A percentile compares a stretch with the other conserved stretches of the same genome.
Conservation (phyloP, 2,797 vertebrate genomes). For the Chanos chanos region DNA sequence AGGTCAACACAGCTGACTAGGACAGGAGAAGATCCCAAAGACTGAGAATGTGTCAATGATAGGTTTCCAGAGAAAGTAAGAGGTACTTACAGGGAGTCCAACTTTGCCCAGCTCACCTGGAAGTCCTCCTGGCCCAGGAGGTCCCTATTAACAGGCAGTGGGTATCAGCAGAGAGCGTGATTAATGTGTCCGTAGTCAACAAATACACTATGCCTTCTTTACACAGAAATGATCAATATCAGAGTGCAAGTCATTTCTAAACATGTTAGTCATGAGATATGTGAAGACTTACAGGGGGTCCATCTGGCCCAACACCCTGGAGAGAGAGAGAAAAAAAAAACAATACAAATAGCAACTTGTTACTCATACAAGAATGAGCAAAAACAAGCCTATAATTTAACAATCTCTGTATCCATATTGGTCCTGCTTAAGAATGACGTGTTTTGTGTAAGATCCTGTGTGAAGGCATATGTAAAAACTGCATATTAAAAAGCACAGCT, state of each 20-base stretch:
- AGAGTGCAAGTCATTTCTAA: background rate
- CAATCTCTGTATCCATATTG: too few species aligned
- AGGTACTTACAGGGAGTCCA: slow-evolving; percentile 84
- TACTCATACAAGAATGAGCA: too few species aligned
- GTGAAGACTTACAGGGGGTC: slow-evolving; percentile 80
- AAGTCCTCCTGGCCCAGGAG: slow-evolving; percentile 86
- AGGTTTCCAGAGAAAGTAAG: background rate
- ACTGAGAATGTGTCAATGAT: background rate
- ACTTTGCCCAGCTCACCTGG: slow-evolving; percentile 83
- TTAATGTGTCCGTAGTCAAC: background rate
- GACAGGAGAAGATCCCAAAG: too few species aligned
- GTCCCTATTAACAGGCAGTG: slow-evolving; percentile 73
- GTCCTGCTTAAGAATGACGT: too few species aligned
- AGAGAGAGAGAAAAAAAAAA: slow-evolving; percentile 42
- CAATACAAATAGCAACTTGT: slow-evolving; percentile 21
- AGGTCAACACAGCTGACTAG: too few species aligned
- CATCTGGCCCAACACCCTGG: slow-evolving; percentile 88
- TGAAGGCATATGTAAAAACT: too few species aligned
- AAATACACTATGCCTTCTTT: background rate
- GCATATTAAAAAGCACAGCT: background rate
- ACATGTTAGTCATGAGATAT: background rate
- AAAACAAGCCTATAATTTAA: too few species aligned
- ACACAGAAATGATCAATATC: background rate
- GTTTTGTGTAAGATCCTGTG: too few species aligned
- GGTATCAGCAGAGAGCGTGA: too few species aligned